Percentiles rank a stretch among this genome's conserved stretches.
These are phyloP conservation scores for Ceuthmochares aereus DNA, from an alignment of 2,113 vertebrate genomes.

Conservation along the genomic window DNA sequence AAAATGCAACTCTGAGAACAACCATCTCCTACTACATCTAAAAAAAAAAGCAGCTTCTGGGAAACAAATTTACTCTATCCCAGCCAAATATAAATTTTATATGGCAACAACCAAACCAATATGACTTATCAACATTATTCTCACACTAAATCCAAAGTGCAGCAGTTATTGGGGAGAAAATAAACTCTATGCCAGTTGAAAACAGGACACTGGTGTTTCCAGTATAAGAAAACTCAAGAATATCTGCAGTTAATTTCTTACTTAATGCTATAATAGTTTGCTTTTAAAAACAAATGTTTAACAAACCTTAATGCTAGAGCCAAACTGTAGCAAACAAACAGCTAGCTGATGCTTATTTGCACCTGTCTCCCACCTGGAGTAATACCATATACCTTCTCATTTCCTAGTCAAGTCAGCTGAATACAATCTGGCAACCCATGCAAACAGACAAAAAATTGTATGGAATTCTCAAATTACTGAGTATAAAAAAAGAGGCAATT, in stretches of 20 bases:
- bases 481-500: not conserved
- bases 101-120: no score
- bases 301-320: not conserved
- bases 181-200: no score
- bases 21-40: no score
- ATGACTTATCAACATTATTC: no score
- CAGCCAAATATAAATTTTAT: no score
- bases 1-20: no score
- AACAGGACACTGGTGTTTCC: no score
- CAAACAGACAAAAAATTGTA: not conserved
- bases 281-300: not conserved
- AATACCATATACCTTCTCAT: not conserved
- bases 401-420: not conserved
- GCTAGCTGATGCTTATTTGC: not conserved
- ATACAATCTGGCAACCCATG: not conserved
- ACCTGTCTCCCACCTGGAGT: not conserved
- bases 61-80: no score
- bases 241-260: not conserved
- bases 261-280: not conserved
- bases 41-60: no score
- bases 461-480: not conserved
- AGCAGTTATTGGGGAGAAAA: no score
- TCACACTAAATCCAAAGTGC: no score
- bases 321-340: not conserved
- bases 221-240: not conserved